Evolutionary conservation across 2,888 invertebrate species (phyloP).

Genomic region (Pseudococcus jackbeardsleyi): DNA sequence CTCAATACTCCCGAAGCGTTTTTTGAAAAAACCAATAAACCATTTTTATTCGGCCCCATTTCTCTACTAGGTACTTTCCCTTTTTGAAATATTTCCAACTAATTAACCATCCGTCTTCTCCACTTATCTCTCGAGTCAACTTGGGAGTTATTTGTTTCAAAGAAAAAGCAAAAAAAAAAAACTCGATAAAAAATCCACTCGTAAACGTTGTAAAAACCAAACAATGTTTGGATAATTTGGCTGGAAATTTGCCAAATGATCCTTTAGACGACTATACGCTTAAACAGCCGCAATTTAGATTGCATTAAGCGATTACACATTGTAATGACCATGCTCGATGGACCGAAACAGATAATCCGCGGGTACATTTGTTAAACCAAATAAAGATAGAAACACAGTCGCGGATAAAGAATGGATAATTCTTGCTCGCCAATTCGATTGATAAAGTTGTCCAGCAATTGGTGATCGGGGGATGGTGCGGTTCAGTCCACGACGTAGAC

Average conservation of each 20-base stretch:
- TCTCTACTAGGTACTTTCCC: not conserved
- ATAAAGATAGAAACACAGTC: not conserved
- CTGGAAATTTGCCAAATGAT: not conserved
- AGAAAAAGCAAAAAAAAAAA: not conserved
- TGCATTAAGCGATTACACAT: not conserved
- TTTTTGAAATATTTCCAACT: not conserved
- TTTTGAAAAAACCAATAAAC: too few relatives aligned
- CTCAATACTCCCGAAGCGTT: too few relatives aligned
- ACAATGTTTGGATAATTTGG: not conserved
- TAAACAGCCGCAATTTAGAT: slow-evolving; percentile 10
- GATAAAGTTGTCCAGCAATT: not conserved
- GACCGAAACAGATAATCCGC: not conserved
- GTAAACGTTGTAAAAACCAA: not conserved
- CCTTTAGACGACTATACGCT: not conserved
- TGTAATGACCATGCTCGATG: not conserved
- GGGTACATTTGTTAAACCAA: not conserved
- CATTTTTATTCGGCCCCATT: not conserved
- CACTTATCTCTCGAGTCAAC: not conserved
- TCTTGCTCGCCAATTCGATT: not conserved
- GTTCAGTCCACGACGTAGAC: not conserved
- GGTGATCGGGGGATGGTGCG: not conserved
- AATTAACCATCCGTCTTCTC: not conserved
- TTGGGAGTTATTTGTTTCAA: not conserved
- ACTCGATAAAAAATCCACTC: not conserved
- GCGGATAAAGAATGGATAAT: not conserved